Conservation (phyloP, 1,140 invertebrate species). For the Drosophila bipectinata region DNA sequence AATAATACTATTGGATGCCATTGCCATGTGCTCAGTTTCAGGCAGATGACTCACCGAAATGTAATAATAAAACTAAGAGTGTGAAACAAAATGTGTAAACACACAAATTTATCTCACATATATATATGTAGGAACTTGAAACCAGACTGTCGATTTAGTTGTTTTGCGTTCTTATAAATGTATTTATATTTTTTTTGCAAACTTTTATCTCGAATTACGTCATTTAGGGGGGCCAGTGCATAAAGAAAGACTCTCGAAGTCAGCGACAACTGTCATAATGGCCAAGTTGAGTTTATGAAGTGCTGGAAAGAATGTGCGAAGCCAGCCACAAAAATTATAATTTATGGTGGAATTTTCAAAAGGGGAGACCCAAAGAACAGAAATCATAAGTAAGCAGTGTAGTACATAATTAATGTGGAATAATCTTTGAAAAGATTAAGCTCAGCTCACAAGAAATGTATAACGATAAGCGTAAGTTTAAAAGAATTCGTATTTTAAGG, state of each 20-base stretch:
- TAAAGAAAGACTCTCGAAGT: slow-evolving; percentile 19
- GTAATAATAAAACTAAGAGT: slow-evolving; percentile 4
- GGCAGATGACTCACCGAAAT: slow-evolving; percentile 38
- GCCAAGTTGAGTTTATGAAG: slow-evolving; percentile 30
- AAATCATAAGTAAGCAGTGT: background rate
- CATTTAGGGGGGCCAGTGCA: slow-evolving; percentile 22
- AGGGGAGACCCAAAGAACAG: background rate
- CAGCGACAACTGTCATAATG: slow-evolving; percentile 53
- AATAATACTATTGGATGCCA: slow-evolving; percentile 24
- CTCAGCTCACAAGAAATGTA: background rate
- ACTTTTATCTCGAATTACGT: slow-evolving; percentile 58
- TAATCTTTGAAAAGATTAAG: background rate
- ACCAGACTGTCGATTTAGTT: slow-evolving; percentile 6
- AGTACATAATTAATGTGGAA: background rate
- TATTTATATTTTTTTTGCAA: background rate
- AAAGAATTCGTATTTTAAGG: too few species aligned
- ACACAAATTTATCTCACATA: background rate
- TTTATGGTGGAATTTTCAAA: background rate
- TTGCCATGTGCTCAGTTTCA: slow-evolving; percentile 31
- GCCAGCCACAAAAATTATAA: background rate
- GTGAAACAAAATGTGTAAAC: slow-evolving; percentile 11
- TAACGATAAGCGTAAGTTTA: background rate
- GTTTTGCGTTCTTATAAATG: slow-evolving; percentile 6
- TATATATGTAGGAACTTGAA: background rate
- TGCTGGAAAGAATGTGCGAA: slow-evolving; percentile 26